Percentiles rank a stretch among this genome's conserved stretches.
phyloP scores from a whole-genome alignment of 2,113 vertebrate species.

The Diadophis punctatus region DNA sequence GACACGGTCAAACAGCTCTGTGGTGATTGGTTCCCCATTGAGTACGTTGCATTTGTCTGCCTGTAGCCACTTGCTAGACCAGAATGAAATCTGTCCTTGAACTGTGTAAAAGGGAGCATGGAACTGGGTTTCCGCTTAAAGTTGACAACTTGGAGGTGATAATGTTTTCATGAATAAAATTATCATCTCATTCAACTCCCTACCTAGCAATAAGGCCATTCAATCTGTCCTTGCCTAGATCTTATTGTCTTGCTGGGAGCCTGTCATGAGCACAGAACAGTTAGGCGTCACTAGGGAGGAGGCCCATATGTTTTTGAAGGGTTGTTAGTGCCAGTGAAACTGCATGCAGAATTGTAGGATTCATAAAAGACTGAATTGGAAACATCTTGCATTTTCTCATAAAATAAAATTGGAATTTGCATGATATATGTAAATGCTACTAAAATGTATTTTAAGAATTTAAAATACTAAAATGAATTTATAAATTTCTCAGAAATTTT shows the following conservation, averaged over 20 bases:
- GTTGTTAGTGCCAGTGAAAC: not conserved
- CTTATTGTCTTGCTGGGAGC: too few species aligned
- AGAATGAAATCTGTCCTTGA: fast-evolving
- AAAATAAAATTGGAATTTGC: not conserved
- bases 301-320: not conserved
- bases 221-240: not conserved
- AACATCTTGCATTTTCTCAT: not conserved
- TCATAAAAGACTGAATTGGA: too few species aligned
- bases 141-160: not conserved
- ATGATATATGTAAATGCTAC: not conserved
- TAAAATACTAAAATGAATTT: not conserved
- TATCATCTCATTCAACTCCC: not conserved
- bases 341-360: not conserved
- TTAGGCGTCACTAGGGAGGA: not conserved
- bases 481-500: not conserved
- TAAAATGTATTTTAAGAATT: not conserved
- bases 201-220: not conserved
- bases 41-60: slow-evolving; percentile 70
- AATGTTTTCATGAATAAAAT: not conserved
- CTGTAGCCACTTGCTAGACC: not conserved
- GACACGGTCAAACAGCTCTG: slow-evolving; percentile 94
- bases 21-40: slow-evolving; percentile 97
- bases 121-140: too few species aligned
- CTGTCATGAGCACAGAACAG: not conserved
- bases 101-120: not conserved